Base-by-base conservation (phyloP, 2,797 vertebrate species). In the Corythornis leucogaster region DNA sequence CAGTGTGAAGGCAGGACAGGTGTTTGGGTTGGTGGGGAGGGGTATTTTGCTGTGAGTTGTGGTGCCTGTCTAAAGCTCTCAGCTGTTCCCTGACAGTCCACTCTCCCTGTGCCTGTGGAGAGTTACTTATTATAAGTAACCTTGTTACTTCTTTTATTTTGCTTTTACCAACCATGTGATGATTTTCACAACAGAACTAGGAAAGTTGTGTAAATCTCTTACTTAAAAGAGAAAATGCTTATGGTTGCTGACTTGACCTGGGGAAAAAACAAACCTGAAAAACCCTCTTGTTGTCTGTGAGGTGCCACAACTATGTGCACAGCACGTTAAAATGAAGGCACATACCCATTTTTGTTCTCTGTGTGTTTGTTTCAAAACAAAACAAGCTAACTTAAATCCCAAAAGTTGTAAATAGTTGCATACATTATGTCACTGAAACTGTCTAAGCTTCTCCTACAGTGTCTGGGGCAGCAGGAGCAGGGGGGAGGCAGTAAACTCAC, bases 1-100 rank as follows among this genome's bases (percentile, higher is more conserved):
- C 55, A 19, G 5, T 6, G 15, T 55, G 50, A 64, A 48, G 26
- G 31, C 2, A 2, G 50, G 48, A 21, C 9, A 10, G 0, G 1
- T 12, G 14, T 31, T 53, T 53, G 24, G 59, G 35, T 28, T 22
- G 16, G 3, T 25, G 76, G 19, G 51, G 31, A 74, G 48, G 38
- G 53, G 5, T 12, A 26, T 63, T 71, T 70, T 1, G 0, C 12
- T 63, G 9, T 20, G 38, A 48, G 12, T 6, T 63, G 45, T 30
- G 26, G 40, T 18, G 12, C 28, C 22, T 64, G 33, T 43, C 51
- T 74, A 24, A 70, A 80, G 22, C 12, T 76, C n/a, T 82, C 19
- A 4, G 0, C 35, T 83, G 46, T 31, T 80, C 30, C 57, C 58
- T 33, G 20, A 20, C 14, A 28, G 42, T 51, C 50, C 24, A 4